Conservation (phyloP, 2,888 invertebrate species). For the Drosophila bunnanda region DNA sequence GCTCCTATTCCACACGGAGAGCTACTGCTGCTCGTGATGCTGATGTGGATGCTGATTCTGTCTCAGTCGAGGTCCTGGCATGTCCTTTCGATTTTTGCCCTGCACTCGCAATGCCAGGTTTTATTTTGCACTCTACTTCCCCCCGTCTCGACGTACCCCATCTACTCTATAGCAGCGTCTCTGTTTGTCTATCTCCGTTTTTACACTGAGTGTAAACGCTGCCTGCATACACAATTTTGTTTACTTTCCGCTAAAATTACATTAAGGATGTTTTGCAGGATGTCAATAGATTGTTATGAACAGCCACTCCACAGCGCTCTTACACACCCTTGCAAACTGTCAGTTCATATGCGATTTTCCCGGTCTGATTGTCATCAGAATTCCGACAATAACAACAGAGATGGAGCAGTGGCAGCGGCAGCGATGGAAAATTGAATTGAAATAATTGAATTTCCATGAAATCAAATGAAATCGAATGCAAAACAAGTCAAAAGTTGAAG, state of each 20-base stretch:
- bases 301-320: conserved; percentile 49
- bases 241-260: conserved; percentile 81
- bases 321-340: conserved; percentile 26
- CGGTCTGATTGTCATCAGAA: conserved; percentile 54
- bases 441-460: conserved; percentile 68
- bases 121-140: conserved; percentile 35
- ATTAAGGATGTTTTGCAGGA: conserved; percentile 81
- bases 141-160: neutral
- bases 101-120: conserved; percentile 38
- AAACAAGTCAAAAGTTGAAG: conserved; percentile 56
- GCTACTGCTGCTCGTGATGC: conserved; percentile 33
- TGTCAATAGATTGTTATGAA: conserved; percentile 77
- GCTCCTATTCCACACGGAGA: conserved; percentile 14
- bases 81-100: conserved; percentile 50
- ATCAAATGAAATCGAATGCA: conserved; percentile 63
- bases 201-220: conserved; percentile 59
- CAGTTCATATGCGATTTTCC: conserved; percentile 47
- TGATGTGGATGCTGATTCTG: conserved; percentile 33
- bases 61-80: conserved; percentile 24
- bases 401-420: neutral
- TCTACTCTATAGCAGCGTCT: neutral
- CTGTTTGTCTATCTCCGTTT: conserved; percentile 28
- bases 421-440: conserved; percentile 55
- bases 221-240: conserved; percentile 77
- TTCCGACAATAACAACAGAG: conserved; percentile 17